phyloP scores from a whole-genome alignment of 2,888 invertebrate species.

The Drosophila subsilvestris region DNA sequence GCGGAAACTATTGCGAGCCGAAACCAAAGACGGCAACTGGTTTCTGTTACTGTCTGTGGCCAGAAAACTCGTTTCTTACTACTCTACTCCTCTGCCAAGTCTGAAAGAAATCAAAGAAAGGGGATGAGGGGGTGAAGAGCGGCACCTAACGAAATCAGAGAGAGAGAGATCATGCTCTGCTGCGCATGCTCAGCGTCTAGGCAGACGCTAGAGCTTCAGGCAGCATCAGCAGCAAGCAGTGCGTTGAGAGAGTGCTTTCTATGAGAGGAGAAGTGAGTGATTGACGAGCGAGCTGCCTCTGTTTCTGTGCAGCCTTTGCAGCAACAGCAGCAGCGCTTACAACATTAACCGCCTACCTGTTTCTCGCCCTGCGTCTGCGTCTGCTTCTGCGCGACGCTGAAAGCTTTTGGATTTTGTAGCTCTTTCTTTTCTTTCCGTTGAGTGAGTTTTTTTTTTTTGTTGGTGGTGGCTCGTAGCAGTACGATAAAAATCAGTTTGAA shows the following conservation, averaged over 20 bases:
- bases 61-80: slow-evolving; percentile 66
- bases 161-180: slow-evolving; percentile 62
- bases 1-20: slow-evolving; percentile 81
- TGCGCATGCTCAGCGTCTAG: slow-evolving; percentile 69
- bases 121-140: not conserved
- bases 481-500: slow-evolving; percentile 78
- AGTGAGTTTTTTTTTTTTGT: slow-evolving; percentile 35
- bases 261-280: not conserved
- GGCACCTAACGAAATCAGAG: slow-evolving; percentile 2
- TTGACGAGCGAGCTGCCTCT: not conserved
- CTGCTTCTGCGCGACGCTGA: slow-evolving; percentile 9
- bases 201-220: slow-evolving; percentile 3
- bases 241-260: slow-evolving; percentile 10
- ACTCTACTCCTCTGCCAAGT: not conserved
- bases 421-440: slow-evolving; percentile 25
- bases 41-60: slow-evolving; percentile 49
- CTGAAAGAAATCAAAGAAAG: slow-evolving; percentile 57
- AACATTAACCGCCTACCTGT: not conserved
- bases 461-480: slow-evolving; percentile 20
- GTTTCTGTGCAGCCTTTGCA: not conserved
- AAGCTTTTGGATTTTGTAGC: slow-evolving; percentile 21
- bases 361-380: not conserved
- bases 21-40: slow-evolving; percentile 61
- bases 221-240: too few relatives aligned
- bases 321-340: slow-evolving; percentile 3